phyloP scores from a whole-genome alignment of 1,140 invertebrate genomes.

The Arctopsyche grandis region DNA sequence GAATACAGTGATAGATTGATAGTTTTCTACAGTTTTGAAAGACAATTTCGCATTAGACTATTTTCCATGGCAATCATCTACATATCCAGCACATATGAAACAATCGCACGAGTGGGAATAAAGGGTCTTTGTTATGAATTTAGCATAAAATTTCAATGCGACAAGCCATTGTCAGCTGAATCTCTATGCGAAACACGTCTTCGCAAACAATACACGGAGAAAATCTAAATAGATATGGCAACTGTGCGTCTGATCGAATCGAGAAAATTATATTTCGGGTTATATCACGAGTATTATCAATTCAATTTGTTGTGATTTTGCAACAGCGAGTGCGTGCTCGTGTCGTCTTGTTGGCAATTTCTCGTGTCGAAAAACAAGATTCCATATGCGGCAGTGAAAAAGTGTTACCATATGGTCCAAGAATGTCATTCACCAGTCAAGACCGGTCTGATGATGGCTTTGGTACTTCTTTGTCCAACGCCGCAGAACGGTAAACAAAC shows the following conservation, averaged over 20 bases:
- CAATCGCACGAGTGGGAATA: not conserved
- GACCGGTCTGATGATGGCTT: not conserved
- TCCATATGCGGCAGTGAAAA: constrained; percentile 40
- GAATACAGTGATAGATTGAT: not conserved
- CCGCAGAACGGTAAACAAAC: not conserved
- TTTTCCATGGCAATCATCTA: not conserved
- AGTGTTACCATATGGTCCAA: constrained; percentile 40
- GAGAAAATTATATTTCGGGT: not conserved
- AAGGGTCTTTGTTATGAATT: not conserved
- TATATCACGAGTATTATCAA: not conserved
- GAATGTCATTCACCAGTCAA: constrained; percentile 33
- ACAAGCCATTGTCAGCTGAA: not conserved
- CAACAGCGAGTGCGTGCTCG: not conserved
- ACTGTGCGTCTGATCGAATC: too few relatives aligned
- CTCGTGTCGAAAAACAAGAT: constrained; percentile 33
- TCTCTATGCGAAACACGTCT: not conserved
- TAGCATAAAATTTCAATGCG: not conserved
- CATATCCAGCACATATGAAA: not conserved
- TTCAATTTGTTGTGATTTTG: constrained; percentile 3
- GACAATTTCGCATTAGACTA: not conserved
- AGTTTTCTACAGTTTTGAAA: not conserved
- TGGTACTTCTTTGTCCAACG: not conserved
- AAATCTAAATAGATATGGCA: not conserved
- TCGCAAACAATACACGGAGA: not conserved
- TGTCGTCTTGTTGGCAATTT: constrained; percentile 28